phyloP scores from a whole-genome alignment of 2,888 invertebrate genomes.

The Colostygia pectinataria region DNA sequence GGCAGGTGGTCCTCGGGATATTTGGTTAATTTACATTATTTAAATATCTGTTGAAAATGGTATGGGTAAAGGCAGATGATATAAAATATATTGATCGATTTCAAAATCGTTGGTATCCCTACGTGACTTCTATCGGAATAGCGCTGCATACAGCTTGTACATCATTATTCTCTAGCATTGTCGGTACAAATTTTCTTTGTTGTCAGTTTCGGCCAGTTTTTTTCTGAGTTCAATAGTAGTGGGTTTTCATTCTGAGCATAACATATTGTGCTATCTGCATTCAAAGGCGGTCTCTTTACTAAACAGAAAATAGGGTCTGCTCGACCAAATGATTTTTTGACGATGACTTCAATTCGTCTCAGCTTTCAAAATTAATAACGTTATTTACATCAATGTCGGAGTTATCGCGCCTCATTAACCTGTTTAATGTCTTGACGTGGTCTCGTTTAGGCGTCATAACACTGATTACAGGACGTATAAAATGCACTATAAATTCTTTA shows the following conservation, averaged over 20 bases:
- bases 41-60: conserved; percentile 16
- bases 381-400: conserved; percentile 51
- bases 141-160: conserved; percentile 27
- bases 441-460: conserved; percentile 55
- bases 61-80: conserved; percentile 12
- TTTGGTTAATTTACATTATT: conserved; percentile 21
- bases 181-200: conserved; percentile 58
- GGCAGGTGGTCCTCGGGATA: conserved; percentile 38
- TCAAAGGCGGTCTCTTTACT: conserved; percentile 56
- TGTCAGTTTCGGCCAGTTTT: conserved; percentile 56
- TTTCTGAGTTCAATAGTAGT: conserved; percentile 64
- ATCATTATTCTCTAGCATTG: conserved; percentile 50
- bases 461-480: conserved; percentile 64
- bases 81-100: conserved; percentile 12
- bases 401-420: conserved; percentile 56
- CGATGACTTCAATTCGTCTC: conserved; percentile 42
- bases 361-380: conserved; percentile 47
- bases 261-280: conserved; percentile 54
- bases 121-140: conserved; percentile 1
- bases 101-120: conserved; percentile 16
- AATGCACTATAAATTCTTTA: conserved; percentile 70
- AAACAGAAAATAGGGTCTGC: conserved; percentile 39
- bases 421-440: conserved; percentile 50
- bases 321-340: conserved; percentile 41
- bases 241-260: conserved; percentile 47